Base-by-base conservation (phyloP, 1,140 invertebrate genomes). In the Theocolax elegans region DNA sequence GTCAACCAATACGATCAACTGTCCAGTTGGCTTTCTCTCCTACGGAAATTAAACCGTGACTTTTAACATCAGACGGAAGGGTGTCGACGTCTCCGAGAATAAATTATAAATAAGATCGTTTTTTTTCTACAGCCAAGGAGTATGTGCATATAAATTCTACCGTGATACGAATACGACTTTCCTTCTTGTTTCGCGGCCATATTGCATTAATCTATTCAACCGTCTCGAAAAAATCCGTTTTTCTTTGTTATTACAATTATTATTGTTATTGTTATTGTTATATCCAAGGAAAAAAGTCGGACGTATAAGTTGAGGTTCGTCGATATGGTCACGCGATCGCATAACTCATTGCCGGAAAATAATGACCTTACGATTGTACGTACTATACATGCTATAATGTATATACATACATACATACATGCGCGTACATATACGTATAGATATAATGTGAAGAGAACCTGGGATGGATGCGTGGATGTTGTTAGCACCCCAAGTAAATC, bases 301-400 rank as follows among this genome's bases (percentile, higher is more conserved):
- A n/a, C n/a, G n/a, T n/a, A n/a, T 10, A 35, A 35, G 46, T 17
- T 46, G 27, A 35, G 44, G 1, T 25, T 10, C 15, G 17, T 19
- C 63, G 63, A 54, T 19, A 17, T 23, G 38, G 44, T 63, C 67
- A 62, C 67, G 58, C 67, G 59, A 69, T 54, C 49, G 58, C 17
- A 69, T 69, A 69, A 69, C 40, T 69, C 67, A 69, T 35, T 60
- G 54, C 40, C 66, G 56, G 35, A 68, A 62, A 68, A 68, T 68
- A 60, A 68, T 68, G 27, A 69, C 53, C 35, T 69, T 23, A 38
- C 19, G 48, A 10, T 23, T n/a, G n/a, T n/a, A n/a, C n/a, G n/a
- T n/a, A n/a, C n/a, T 35, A 35, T 35, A 35, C 23, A 51, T 51
- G 23, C 17, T 21, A 13, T 13, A 7, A n/a, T 51, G 21, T 46